These are phyloP conservation scores for Rhinichthys klamathensis DNA, from an alignment of 2,113 vertebrate genomes.

Conservation along the genomic window DNA sequence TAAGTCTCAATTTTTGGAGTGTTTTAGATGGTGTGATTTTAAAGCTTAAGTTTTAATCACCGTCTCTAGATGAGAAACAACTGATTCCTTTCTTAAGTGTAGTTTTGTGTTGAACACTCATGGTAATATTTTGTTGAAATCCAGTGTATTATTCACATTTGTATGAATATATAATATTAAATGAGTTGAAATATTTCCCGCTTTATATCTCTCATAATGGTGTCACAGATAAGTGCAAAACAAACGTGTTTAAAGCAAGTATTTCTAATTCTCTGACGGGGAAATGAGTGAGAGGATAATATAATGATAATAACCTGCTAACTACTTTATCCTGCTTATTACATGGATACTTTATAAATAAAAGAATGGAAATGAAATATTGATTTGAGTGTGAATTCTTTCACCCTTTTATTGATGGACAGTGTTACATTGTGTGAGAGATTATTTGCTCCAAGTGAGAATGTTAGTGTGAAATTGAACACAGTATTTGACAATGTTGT, in stretches of 20 bases:
- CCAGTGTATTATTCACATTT: background rate
- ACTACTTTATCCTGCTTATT: background rate
- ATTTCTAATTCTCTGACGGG: background rate
- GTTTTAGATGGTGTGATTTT: background rate
- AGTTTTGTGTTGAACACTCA: background rate
- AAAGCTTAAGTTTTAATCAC: background rate
- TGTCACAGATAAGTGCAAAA: background rate
- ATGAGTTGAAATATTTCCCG: background rate
- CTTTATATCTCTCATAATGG: background rate
- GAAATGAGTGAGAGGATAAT: too few species aligned
- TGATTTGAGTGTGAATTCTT: background rate
- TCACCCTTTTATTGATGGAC: too few species aligned
- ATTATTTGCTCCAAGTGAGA: too few species aligned
- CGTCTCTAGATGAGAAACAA: background rate
- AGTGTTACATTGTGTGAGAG: too few species aligned
- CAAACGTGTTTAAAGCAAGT: background rate
- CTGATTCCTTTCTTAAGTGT: background rate
- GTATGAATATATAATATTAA: conserved; percentile 4
- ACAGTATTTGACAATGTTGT: too few species aligned
- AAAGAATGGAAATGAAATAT: background rate
- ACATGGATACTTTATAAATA: background rate
- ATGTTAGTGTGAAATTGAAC: too few species aligned
- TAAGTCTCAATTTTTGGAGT: background rate
- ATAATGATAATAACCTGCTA: background rate
- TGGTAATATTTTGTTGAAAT: background rate